Conservation (phyloP, 2,797 vertebrate species). For the Chelonia mydas region DNA sequence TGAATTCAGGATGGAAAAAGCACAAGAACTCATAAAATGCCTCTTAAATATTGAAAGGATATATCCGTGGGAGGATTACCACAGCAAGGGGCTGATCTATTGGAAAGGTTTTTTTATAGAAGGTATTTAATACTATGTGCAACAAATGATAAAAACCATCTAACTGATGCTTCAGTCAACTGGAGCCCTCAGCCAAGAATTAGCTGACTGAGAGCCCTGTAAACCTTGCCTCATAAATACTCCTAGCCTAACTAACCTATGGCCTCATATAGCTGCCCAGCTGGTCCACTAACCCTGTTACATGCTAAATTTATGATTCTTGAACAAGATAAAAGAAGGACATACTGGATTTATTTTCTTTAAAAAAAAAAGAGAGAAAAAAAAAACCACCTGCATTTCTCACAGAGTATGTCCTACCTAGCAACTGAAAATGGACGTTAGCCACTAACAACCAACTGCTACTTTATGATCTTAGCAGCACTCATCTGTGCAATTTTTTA, state of each 20-base stretch:
- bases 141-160: constrained; percentile 24
- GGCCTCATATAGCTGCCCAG: constrained; percentile 58
- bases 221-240: constrained; percentile 72
- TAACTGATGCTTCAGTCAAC: neutral
- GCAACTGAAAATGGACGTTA: neutral
- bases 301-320: constrained; percentile 74
- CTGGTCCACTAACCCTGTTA: constrained; percentile 67
- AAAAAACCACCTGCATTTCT: neutral
- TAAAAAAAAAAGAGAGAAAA: neutral
- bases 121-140: constrained; percentile 23
- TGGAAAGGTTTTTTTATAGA: neutral
- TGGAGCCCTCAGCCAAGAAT: constrained; percentile 29
- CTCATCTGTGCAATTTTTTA: neutral
- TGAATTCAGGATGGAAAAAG: neutral
- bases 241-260: constrained; percentile 58
- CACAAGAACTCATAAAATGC: neutral
- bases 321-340: constrained; percentile 72
- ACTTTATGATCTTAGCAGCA: neutral
- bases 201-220: constrained; percentile 53
- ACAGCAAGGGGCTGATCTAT: neutral
- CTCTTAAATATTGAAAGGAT: neutral
- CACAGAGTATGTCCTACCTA: neutral
- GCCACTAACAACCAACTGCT: neutral
- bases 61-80: neutral
- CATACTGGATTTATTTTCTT: constrained; percentile 61